Conservation (phyloP, 1,140 invertebrate genomes). For the Asobara japonica region DNA sequence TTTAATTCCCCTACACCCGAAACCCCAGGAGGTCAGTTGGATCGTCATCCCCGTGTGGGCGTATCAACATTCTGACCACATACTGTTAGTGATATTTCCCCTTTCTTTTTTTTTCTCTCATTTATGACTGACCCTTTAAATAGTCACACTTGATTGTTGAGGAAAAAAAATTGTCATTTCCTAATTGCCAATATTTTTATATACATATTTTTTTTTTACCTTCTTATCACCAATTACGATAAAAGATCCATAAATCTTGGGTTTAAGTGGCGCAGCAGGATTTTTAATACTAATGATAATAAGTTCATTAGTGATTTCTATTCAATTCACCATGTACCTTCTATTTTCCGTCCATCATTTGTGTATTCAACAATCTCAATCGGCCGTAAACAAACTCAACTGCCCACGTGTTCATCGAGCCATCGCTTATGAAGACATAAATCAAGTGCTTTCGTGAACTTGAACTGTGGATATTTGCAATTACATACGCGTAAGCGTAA, state of each 20-base stretch:
- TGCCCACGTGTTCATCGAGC: conserved; percentile 51
- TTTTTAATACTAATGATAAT: too few species aligned
- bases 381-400: not conserved
- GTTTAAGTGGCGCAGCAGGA: too few species aligned
- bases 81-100: conserved; percentile 1
- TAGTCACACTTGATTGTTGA: not conserved
- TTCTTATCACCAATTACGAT: too few species aligned
- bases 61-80: conserved; percentile 13
- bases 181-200: not conserved
- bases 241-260: too few species aligned
- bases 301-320: not conserved
- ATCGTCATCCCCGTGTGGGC: not conserved
- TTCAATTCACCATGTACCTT: not conserved
- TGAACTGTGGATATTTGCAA: conserved; percentile 53
- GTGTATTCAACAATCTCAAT: not conserved
- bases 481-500: conserved; percentile 60
- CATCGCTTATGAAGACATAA: conserved; percentile 63
- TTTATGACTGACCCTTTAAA: not conserved
- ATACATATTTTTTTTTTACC: not conserved
- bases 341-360: conserved; percentile 3
- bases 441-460: conserved; percentile 61
- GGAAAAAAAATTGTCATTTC: not conserved
- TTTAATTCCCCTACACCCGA: conserved; percentile 13
- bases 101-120: not conserved
- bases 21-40: conserved; percentile 14